Percentiles rank a stretch among this genome's conserved stretches.
Evolutionary conservation across 2,113 vertebrate genomes (phyloP).

Genomic region (Strigops habroptila): DNA sequence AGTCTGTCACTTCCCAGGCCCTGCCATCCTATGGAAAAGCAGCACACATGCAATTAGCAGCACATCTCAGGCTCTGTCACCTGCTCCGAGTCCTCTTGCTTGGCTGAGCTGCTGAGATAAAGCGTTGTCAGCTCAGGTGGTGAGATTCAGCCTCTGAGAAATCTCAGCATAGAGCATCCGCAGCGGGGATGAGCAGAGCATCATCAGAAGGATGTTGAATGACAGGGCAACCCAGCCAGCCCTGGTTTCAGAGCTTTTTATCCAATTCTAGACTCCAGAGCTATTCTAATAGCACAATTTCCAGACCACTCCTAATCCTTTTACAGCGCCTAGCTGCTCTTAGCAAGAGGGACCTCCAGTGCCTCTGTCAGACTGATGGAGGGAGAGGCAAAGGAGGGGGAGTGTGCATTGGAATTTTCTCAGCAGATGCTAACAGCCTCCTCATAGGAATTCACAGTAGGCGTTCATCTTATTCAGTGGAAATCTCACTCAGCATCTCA

Average conservation of each 20-base stretch:
- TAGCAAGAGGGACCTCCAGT: not conserved
- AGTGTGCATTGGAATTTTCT: not conserved
- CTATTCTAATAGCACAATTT: not conserved
- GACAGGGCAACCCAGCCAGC: not conserved
- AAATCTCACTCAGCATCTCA: not conserved
- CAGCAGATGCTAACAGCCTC: not conserved
- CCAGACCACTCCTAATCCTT: not conserved
- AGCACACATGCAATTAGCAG: not conserved
- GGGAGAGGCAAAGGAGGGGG: rapidly evolving
- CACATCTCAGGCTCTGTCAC: conserved; percentile 28
- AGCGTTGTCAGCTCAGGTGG: conserved; percentile 16
- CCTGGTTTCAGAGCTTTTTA: not conserved
- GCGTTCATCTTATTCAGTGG: not conserved
- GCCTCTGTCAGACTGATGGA: not conserved
- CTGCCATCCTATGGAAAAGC: not conserved
- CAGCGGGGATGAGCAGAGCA: not conserved
- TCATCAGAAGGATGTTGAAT: not conserved
- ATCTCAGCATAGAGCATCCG: not conserved
- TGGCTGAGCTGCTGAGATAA: conserved; percentile 42
- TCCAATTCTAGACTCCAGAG: not conserved
- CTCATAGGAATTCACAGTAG: not conserved
- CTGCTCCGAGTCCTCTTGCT: not conserved
- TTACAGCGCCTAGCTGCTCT: not conserved
- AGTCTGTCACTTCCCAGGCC: not conserved
- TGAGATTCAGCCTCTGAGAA: conserved; percentile 12